phyloP scores from a whole-genome alignment of 1,140 invertebrate genomes.

The Rhizoglyphus robini region DNA sequence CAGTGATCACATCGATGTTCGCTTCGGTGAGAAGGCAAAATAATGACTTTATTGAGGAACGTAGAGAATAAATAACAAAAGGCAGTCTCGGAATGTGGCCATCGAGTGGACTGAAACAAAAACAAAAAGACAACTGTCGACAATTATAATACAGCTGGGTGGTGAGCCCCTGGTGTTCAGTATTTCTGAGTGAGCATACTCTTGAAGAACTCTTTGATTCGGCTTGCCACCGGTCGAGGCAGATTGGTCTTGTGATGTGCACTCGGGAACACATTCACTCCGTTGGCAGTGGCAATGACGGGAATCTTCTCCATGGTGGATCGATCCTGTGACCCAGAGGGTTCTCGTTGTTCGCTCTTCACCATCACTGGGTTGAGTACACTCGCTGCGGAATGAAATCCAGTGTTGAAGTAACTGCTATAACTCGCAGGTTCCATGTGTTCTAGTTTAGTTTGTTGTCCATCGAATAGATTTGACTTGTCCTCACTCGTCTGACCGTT shows the following conservation, averaged over 20 bases:
- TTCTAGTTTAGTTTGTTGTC: neutral
- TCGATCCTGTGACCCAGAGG: neutral
- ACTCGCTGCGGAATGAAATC: neutral
- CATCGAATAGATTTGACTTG: neutral
- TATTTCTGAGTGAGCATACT: neutral
- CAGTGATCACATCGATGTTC: too few relatives aligned
- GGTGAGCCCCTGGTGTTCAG: neutral
- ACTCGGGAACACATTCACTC: neutral
- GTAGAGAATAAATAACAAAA: neutral
- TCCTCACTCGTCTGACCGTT: neutral
- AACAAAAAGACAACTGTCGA: neutral
- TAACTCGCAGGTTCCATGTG: neutral
- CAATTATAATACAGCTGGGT: too few relatives aligned
- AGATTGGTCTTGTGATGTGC: neutral
- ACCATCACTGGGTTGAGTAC: neutral
- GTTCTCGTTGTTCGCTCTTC: neutral
- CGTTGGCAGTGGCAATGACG: neutral
- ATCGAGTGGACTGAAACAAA: neutral
- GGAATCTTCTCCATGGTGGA: neutral
- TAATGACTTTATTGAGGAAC: too few relatives aligned
- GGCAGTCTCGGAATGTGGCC: too few relatives aligned
- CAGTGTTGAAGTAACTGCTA: neutral
- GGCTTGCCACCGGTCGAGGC: neutral
- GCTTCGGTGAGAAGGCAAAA: too few relatives aligned
- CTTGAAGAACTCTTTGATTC: slow-evolving; percentile 6